Base-by-base conservation (phyloP, 1,140 invertebrate species). In the Hydropsyche tenuis region DNA sequence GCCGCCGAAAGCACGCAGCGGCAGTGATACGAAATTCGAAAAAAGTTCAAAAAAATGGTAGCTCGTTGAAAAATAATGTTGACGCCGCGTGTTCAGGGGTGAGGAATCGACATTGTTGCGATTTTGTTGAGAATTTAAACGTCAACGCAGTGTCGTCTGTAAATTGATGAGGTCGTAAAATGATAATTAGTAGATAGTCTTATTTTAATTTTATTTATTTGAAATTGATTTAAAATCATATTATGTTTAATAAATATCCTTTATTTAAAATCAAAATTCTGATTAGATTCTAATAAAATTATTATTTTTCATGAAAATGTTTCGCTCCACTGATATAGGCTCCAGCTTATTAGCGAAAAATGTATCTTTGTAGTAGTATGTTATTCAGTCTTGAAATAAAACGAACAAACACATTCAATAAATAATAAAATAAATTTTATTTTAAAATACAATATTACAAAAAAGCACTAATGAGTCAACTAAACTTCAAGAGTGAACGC, bases 21-120 rank as follows among this genome's bases (percentile, higher is more conserved):
- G n/a, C 75, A 76, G 75, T 76, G 75, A 76, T 76, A 76, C 75
- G 51, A 66, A 68, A 68, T 68, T 69, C 63, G 73, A 76, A 76
- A 73, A 73, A 22, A 75, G 45, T 23, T 45, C 51, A 68, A 69
- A 75, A 69, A 73, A 68, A 72, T 68, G 37, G 51, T 51, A 68
- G n/a, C 66, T 45, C 9, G 51, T 60, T 68, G 53, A 73, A 76
- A 74, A 76, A 63, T 76, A 71, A 74, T 73, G 74, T 76, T 72
- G 75, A 76, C 68, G 75, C 68, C 65, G 62, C 64, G 18, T 42
- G 22, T 27, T 16, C 6, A 12, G 66, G 30, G 37, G 25, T 18
- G 23, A 43, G 63, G 30, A 30, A 27, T 30, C 11, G 3, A 7
- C 25, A 63, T 27, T 22, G 4, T 7, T 20, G 9, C 51, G 51